Conservation (phyloP, 2,888 invertebrate genomes). For the Dicranocentrus wangi region DNA sequence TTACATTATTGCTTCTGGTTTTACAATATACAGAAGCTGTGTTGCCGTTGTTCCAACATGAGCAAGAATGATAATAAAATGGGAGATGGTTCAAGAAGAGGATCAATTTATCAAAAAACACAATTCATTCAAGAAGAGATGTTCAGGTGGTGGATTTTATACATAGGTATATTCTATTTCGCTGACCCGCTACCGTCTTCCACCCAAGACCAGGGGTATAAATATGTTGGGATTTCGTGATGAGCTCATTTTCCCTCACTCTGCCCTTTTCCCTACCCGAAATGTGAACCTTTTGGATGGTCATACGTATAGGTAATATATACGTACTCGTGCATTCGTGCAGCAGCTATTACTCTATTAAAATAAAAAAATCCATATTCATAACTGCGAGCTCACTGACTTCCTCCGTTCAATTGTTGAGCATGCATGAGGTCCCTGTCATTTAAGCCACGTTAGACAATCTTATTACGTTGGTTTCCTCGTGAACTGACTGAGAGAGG, state of each 20-base stretch:
- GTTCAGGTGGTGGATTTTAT: too few species aligned
- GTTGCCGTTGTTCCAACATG: background rate
- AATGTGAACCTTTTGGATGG: background rate
- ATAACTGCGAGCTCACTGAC: background rate
- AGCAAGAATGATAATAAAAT: background rate
- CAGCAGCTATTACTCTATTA: too few species aligned
- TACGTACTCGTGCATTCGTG: background rate
- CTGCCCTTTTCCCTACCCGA: background rate
- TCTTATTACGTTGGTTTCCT: slow-evolving; percentile 1
- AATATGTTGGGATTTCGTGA: slow-evolving; percentile 24
- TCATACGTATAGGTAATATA: background rate
- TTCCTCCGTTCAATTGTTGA: background rate
- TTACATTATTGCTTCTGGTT: slow-evolving; percentile 14
- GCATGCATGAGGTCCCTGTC: slow-evolving; percentile 15
- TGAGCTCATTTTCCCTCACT: slow-evolving; percentile 16
- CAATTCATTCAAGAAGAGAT: too few species aligned
- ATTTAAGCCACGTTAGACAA: slow-evolving; percentile 19
- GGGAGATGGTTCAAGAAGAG: background rate
- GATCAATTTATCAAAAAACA: background rate
- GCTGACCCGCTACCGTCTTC: slow-evolving; percentile 12
- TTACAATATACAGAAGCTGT: background rate
- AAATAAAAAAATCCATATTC: too few species aligned
- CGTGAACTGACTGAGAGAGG: too few species aligned
- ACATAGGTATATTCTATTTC: too few species aligned
- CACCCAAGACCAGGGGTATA: background rate